phyloP scores from a whole-genome alignment of 2,113 vertebrate genomes.

The Thalassoma bifasciatum region DNA sequence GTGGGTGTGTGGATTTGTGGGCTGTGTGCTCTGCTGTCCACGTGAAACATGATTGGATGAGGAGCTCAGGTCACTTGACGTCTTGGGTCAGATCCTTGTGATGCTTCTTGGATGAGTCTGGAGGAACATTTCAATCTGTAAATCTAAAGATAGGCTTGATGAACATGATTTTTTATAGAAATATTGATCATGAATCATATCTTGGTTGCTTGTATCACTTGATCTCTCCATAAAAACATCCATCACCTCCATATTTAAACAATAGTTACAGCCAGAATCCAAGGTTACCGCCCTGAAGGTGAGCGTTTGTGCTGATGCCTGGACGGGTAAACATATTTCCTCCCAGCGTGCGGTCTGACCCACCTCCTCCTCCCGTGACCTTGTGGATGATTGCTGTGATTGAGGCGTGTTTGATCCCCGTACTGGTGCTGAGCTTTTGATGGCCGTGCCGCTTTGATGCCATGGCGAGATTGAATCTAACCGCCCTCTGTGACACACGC shows the following conservation, averaged over 20 bases:
- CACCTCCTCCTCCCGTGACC: constrained; percentile 51
- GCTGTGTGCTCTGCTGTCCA: constrained; percentile 49
- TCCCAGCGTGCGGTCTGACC: constrained; percentile 52
- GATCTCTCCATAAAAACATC: neutral
- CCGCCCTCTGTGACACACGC: constrained; percentile 53
- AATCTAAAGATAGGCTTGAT: too few relatives aligned
- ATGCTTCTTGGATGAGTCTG: neutral
- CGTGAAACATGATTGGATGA: constrained; percentile 64
- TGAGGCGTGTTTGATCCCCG: constrained; percentile 66
- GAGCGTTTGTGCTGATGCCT: constrained; percentile 5
- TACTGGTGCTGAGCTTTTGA: constrained; percentile 67
- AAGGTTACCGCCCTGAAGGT: constrained; percentile 58
- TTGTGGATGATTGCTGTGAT: constrained; percentile 63
- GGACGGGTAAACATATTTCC: constrained; percentile 53
- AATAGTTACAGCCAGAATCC: neutral
- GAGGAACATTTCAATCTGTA: too few relatives aligned
- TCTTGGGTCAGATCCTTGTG: constrained; percentile 21
- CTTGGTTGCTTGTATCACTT: too few relatives aligned
- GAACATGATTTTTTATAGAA: too few relatives aligned
- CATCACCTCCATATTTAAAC: neutral
- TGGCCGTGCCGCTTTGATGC: constrained; percentile 65
- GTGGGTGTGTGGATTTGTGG: constrained; percentile 41
- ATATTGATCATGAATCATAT: too few relatives aligned
- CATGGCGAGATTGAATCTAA: constrained; percentile 57
- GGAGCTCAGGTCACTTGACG: constrained; percentile 47